These are phyloP conservation scores for Beris morrisii DNA, from an alignment of 2,888 invertebrate genomes.

Conservation along the genomic window DNA sequence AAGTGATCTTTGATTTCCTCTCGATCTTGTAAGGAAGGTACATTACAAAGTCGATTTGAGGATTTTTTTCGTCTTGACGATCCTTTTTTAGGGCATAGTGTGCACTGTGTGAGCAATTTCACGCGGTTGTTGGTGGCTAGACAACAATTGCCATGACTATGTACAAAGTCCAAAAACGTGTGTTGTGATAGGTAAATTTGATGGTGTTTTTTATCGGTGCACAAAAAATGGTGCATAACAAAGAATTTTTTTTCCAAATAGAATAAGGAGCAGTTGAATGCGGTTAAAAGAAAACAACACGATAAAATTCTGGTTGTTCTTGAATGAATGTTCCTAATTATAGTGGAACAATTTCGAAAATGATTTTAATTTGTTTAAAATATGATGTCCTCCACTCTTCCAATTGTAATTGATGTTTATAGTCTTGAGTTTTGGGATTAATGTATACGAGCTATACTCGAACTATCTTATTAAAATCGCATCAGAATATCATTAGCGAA, in stretches of 20 bases:
- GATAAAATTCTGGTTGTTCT: constrained; percentile 10
- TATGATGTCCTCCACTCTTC: not conserved
- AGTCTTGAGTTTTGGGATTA: constrained; percentile 7
- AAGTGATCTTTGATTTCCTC: constrained; percentile 5
- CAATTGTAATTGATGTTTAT: no score
- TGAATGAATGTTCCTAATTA: constrained; percentile 20
- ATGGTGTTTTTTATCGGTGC: not conserved
- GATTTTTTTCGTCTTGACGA: no score
- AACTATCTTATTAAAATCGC: no score
- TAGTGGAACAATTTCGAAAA: not conserved
- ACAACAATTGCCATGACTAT: constrained; percentile 28
- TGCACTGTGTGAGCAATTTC: constrained; percentile 4
- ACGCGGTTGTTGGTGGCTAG: constrained; percentile 22
- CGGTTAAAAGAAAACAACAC: constrained; percentile 4
- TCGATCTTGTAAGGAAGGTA: not conserved
- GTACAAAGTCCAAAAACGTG: constrained; percentile 3
- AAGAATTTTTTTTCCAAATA: constrained; percentile 4
- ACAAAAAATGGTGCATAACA: constrained; percentile 2
- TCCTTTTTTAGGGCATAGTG: no score
- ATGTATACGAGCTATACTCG: not conserved
- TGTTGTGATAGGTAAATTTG: constrained; percentile 18
- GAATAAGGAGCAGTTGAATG: not conserved
- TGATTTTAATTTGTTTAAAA: no score
- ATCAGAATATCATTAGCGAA: no score
- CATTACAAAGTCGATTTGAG: not conserved